Evolutionary conservation across 2,888 invertebrate species (phyloP).

Genomic region (Synergus umbraculus): DNA sequence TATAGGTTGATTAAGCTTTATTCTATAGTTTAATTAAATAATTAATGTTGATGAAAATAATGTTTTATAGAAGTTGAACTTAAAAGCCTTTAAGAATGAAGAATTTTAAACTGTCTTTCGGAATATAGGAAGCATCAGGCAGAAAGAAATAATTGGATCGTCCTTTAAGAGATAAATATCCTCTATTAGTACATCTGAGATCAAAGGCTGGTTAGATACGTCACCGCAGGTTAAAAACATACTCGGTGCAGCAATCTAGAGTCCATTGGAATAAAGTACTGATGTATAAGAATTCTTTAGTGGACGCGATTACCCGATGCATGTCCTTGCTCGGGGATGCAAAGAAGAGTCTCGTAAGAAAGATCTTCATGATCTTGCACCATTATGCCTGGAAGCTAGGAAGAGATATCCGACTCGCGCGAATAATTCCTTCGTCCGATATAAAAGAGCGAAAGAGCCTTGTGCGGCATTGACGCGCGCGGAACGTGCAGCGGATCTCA

Average conservation of each 20-base stretch:
- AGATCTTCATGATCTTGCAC: slow-evolving; percentile 36
- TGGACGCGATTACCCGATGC: slow-evolving; percentile 8
- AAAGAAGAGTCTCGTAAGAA: slow-evolving; percentile 30
- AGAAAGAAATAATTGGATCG: background rate
- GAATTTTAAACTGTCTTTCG: background rate
- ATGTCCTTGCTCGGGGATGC: slow-evolving; percentile 35
- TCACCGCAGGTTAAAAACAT: background rate
- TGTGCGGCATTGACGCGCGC: slow-evolving; percentile 38
- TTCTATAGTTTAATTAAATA: too few relatives aligned
- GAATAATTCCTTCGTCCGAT: slow-evolving; percentile 37
- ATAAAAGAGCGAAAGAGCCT: slow-evolving; percentile 35
- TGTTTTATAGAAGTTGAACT: too few relatives aligned
- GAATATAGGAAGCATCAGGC: background rate
- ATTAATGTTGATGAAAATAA: too few relatives aligned
- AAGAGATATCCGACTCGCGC: slow-evolving; percentile 33
- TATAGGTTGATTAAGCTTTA: too few relatives aligned
- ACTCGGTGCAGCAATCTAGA: slow-evolving; percentile 11
- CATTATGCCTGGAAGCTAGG: slow-evolving; percentile 39
- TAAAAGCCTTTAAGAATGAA: too few relatives aligned
- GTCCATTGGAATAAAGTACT: slow-evolving; percentile 12
- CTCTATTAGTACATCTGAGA: background rate
- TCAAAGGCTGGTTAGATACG: slow-evolving; percentile 9
- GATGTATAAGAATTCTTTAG: background rate
- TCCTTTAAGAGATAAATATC: background rate
- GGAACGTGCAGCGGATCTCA: slow-evolving; percentile 49